Percentiles rank a stretch among this genome's conserved stretches.
phyloP scores from a whole-genome alignment of 2,888 invertebrate genomes.

The Lithophane ornitopus region DNA sequence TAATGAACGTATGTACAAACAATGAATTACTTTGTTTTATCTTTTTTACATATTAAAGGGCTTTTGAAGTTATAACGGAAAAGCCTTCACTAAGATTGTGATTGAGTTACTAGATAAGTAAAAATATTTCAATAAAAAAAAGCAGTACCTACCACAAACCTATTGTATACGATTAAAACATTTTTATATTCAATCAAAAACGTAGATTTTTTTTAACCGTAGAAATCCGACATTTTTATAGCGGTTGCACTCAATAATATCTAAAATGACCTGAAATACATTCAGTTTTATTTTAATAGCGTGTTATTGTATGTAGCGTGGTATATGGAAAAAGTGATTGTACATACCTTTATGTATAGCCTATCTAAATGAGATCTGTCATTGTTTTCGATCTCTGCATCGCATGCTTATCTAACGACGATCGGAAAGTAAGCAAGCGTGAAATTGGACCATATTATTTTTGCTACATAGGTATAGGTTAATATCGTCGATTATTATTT shows the following conservation, averaged over 20 bases:
- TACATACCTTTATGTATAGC: constrained; percentile 35
- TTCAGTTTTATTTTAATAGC: constrained; percentile 29
- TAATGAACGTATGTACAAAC: background rate
- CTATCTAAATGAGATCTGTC: constrained; percentile 82
- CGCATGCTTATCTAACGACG: constrained; percentile 74
- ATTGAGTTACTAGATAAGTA: constrained; percentile 2
- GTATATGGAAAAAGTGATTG: constrained; percentile 45
- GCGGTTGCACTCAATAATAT: background rate
- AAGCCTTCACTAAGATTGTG: background rate
- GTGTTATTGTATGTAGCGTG: constrained; percentile 39
- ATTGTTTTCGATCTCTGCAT: constrained; percentile 72
- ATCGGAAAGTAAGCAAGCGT: constrained; percentile 79
- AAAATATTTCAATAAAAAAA: background rate
- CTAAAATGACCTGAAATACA: constrained; percentile 27
- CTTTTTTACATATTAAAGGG: background rate
- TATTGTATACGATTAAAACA: background rate
- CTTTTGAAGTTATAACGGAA: constrained; percentile 18
- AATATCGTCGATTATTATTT: constrained; percentile 42
- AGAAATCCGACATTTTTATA: constrained; percentile 6
- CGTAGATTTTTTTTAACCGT: background rate
- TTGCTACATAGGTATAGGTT: constrained; percentile 17
- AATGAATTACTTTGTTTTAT: constrained; percentile 1
- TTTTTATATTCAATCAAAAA: background rate
- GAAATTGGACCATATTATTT: constrained; percentile 76
- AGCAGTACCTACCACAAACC: background rate